Evolutionary conservation across 2,888 invertebrate species (phyloP).

Genomic region (Thyatira batis): DNA sequence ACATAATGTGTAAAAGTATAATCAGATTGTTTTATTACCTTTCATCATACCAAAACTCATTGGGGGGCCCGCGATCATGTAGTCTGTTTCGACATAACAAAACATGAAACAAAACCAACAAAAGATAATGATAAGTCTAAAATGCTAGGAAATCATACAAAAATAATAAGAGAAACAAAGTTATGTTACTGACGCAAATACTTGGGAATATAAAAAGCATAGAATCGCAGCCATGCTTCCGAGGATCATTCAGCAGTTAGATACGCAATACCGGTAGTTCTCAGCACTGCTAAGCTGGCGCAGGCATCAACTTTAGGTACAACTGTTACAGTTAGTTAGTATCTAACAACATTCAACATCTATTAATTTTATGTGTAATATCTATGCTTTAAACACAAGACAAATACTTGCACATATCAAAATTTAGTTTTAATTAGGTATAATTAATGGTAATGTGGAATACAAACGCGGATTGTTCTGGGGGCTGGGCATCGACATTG

Average conservation of each 20-base stretch:
- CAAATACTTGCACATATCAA: slow-evolving; percentile 1
- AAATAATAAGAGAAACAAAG: slow-evolving; percentile 55
- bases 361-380: neutral
- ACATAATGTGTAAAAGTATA: slow-evolving; percentile 42
- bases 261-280: slow-evolving; percentile 62
- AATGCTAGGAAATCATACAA: slow-evolving; percentile 49
- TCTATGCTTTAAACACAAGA: neutral
- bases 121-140: slow-evolving; percentile 86
- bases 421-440: slow-evolving; percentile 2
- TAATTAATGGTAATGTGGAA: slow-evolving; percentile 34
- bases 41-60: slow-evolving; percentile 93
- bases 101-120: slow-evolving; percentile 88
- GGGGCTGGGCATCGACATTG: slow-evolving; percentile 88
- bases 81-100: slow-evolving; percentile 85
- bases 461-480: slow-evolving; percentile 88
- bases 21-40: slow-evolving; percentile 85
- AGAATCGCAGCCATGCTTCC: slow-evolving; percentile 72
- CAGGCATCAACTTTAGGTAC: slow-evolving; percentile 53
- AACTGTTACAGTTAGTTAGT: slow-evolving; percentile 66
- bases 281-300: slow-evolving; percentile 69
- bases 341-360: slow-evolving; percentile 59
- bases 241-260: slow-evolving; percentile 60
- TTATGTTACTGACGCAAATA: slow-evolving; percentile 61
- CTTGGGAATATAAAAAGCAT: slow-evolving; percentile 55
- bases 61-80: slow-evolving; percentile 90